These are phyloP conservation scores for Ovibos moschatus DNA, from an alignment of 2,113 vertebrate genomes.

Conservation along the genomic window DNA sequence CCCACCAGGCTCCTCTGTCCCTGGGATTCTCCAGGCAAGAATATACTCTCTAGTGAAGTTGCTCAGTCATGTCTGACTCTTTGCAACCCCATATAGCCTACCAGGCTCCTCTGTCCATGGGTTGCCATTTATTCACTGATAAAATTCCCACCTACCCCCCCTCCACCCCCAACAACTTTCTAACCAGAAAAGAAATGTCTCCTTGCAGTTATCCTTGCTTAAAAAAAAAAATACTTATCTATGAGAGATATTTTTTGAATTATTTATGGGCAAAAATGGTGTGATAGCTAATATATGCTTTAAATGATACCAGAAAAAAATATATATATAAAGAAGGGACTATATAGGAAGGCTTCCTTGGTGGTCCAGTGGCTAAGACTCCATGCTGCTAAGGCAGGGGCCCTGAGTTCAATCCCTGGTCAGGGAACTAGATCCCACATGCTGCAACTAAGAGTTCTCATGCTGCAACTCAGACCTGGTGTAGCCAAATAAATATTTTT, in stretches of 20 bases:
- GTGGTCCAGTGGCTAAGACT: not conserved
- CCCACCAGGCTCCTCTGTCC: not conserved
- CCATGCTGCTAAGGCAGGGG: not conserved
- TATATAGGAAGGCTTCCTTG: not conserved
- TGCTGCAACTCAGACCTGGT: not conserved
- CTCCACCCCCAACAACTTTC: not conserved
- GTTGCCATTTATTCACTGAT: not conserved
- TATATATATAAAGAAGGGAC: not conserved
- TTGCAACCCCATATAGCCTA: not conserved
- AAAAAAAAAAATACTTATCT: not conserved
- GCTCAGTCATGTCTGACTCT: not conserved
- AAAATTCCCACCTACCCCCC: not conserved
- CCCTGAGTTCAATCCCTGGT: not conserved
- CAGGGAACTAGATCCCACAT: not conserved
- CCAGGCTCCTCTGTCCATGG: not conserved
- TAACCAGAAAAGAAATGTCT: not conserved
- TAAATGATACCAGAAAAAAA: not conserved
- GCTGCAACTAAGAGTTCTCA: not conserved
- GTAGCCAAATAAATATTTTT: not conserved
- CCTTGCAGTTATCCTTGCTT: not conserved
- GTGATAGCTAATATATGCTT: not conserved
- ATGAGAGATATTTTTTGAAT: not conserved
- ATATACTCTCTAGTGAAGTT: not conserved
- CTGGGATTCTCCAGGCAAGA: not conserved
- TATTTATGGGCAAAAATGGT: not conserved